Evolutionary conservation across 2,888 invertebrate genomes (phyloP).

Genomic region (Opisthograptis luteolata): DNA sequence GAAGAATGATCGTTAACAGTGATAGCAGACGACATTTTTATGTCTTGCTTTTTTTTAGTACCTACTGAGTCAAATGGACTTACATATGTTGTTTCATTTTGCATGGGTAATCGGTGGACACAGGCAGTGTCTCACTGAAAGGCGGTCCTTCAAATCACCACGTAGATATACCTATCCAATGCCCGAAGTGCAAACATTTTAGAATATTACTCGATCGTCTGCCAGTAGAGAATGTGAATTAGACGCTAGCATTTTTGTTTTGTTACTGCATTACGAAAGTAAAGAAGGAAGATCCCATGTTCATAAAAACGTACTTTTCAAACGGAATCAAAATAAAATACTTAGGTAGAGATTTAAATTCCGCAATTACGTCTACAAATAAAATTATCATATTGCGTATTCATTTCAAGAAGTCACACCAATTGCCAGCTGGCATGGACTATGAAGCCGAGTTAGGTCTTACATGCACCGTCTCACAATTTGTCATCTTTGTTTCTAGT

Average conservation of each 20-base stretch:
- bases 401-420: conserved; percentile 27
- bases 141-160: conserved; percentile 19
- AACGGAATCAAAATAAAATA: no score
- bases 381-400: conserved; percentile 16
- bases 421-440: conserved; percentile 36
- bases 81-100: no score
- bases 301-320: no score
- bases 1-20: no score
- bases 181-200: conserved; percentile 17
- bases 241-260: no score
- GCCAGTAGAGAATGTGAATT: conserved; percentile 11
- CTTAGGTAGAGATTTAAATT: background rate
- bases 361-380: background rate
- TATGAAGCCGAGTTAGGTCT: conserved; percentile 30
- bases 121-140: conserved; percentile 11
- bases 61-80: no score
- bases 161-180: conserved; percentile 12
- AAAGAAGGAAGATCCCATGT: no score
- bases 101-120: no score
- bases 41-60: no score
- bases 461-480: conserved; percentile 29
- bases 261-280: no score
- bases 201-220: conserved; percentile 25
- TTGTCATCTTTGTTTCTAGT: conserved; percentile 26
- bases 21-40: no score